These are phyloP conservation scores for Drosophila formosana DNA, from an alignment of 2,888 invertebrate genomes.

Conservation along the genomic window DNA sequence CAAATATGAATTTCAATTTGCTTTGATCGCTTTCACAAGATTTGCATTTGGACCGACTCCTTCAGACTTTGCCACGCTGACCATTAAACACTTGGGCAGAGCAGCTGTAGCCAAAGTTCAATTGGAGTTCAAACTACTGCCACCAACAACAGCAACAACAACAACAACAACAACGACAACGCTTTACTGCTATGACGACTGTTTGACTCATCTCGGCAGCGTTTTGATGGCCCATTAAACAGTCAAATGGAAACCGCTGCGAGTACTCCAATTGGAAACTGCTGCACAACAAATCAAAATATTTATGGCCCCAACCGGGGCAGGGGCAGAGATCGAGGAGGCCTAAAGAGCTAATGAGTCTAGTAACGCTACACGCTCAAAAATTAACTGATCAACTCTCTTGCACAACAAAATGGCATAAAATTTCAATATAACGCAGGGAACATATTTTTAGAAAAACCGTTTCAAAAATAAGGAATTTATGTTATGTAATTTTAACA, in stretches of 20 bases:
- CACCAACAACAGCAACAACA: not conserved
- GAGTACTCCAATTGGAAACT: conserved; percentile 63
- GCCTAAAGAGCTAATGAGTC: conserved; percentile 65
- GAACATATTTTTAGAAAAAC: not conserved
- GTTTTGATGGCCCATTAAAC: conserved; percentile 68
- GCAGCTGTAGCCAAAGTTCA: conserved; percentile 66
- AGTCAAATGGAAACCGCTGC: conserved; percentile 58
- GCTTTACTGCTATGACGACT: conserved; percentile 1
- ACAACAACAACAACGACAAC: not conserved
- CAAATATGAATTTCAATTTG: conserved; percentile 81
- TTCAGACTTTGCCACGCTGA: conserved; percentile 3
- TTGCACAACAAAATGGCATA: not conserved
- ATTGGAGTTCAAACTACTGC: conserved; percentile 52
- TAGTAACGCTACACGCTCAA: conserved; percentile 22
- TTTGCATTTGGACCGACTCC: conserved; percentile 59
- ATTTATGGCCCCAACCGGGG: conserved; percentile 61
- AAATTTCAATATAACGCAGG: not conserved
- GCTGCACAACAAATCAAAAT: conserved; percentile 73
- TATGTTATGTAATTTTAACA: too few species aligned
- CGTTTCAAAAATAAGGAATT: not conserved
- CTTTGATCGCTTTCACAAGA: conserved; percentile 75
- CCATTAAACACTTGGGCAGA: conserved; percentile 71
- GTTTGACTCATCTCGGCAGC: conserved; percentile 28
- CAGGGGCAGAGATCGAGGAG: conserved; percentile 2
- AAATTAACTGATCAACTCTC: not conserved